A percentile compares a stretch with the other conserved stretches of the same genome.
Evolutionary conservation across 2,113 vertebrate genomes (phyloP).

Genomic region (Serilophus lunatus): DNA sequence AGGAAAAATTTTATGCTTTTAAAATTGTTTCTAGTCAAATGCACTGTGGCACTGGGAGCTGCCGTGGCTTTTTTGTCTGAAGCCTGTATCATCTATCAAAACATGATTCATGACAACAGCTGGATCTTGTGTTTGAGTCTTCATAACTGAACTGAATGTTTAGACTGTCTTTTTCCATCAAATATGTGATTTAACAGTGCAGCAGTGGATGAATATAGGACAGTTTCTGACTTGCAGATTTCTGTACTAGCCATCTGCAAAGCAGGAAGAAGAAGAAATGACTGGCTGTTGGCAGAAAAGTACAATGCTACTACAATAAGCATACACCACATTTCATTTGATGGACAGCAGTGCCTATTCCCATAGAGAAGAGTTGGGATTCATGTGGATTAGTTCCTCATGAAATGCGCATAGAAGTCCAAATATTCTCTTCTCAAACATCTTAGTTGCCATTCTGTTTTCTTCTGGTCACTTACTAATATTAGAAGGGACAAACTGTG

Average conservation of each 20-base stretch:
- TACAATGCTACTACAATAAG: background rate
- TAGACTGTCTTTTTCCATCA: slow-evolving; percentile 42
- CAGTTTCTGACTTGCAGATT: slow-evolving; percentile 33
- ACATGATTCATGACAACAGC: background rate
- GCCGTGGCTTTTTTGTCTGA: background rate
- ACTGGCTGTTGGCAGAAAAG: slow-evolving; percentile 27
- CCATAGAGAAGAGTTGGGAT: background rate
- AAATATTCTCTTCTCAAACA: background rate
- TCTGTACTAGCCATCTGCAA: background rate
- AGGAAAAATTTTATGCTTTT: background rate
- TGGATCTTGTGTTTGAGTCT: background rate
- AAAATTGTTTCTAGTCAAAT: background rate
- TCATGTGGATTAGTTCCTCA: background rate
- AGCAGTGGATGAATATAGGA: slow-evolving; percentile 16
- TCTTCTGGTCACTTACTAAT: slow-evolving; percentile 14
- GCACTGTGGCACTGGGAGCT: background rate
- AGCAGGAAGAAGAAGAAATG: slow-evolving; percentile 28
- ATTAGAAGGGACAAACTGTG: background rate
- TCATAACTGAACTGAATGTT: background rate
- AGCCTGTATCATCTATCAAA: background rate
- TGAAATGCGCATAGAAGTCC: background rate
- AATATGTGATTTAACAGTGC: slow-evolving; percentile 43
- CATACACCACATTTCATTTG: background rate
- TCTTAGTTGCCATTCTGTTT: background rate
- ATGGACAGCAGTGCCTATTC: background rate